These are phyloP conservation scores for Oopsacas minuta DNA, from an alignment of 37 sponge, comb jelly and placozoan genomes.

Conservation along the genomic window DNA sequence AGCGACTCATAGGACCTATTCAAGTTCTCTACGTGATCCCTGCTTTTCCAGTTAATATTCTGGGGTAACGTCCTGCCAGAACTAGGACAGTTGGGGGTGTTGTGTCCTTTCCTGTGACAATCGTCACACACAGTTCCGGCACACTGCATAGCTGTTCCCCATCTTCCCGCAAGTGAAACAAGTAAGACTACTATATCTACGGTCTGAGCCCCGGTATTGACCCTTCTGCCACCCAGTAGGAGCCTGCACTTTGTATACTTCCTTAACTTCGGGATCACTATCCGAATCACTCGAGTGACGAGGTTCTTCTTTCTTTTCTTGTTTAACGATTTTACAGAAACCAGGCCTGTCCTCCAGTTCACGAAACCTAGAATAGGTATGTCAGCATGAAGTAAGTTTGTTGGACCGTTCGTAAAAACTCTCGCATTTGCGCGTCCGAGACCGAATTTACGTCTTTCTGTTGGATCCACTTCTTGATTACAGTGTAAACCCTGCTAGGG, in stretches of 20 bases:
- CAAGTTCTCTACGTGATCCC: background rate
- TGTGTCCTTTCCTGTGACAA: conserved; percentile 10
- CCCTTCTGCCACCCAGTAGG: background rate
- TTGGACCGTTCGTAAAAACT: background rate
- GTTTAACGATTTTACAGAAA: background rate
- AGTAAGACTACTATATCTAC: conserved; percentile 1
- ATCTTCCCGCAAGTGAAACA: conserved; percentile 9
- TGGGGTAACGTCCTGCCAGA: background rate
- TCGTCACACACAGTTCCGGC: background rate
- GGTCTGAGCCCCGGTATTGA: background rate
- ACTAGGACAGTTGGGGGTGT: conserved; percentile 9
- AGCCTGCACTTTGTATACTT: background rate
- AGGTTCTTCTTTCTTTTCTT: background rate
- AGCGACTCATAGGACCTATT: background rate
- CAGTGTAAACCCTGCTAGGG: conserved; percentile 15
- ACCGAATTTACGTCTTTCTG: background rate
- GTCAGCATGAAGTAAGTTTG: background rate
- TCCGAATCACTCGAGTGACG: background rate
- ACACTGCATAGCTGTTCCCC: background rate
- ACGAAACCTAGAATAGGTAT: background rate
- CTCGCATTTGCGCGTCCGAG: conserved; percentile 5
- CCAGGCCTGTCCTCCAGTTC: background rate
- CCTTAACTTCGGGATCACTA: background rate
- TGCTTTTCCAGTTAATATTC: background rate
- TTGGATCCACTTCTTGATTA: conserved; percentile 12